These are phyloP conservation scores for Panopea generosa DNA, from an alignment of 2,888 invertebrate species.

Conservation along the genomic window DNA sequence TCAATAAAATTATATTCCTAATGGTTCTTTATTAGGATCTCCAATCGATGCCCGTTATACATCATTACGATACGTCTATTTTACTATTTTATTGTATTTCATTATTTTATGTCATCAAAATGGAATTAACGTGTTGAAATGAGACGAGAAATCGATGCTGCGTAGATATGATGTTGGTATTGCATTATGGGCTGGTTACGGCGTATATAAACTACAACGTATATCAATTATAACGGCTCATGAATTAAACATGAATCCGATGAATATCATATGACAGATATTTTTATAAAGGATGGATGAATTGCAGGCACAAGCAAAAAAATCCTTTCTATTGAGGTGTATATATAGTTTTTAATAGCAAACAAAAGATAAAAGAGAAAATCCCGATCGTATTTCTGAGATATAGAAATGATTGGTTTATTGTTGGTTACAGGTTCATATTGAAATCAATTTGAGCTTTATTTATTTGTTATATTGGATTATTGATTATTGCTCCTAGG, in stretches of 20 bases:
- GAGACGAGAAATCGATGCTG: conserved; percentile 45
- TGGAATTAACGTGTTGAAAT: conserved; percentile 59
- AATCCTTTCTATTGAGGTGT: too few species aligned
- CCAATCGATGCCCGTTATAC: conserved; percentile 52
- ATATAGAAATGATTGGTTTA: too few species aligned
- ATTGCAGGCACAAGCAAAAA: not conserved
- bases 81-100: conserved; percentile 53
- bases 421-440: too few species aligned
- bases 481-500: too few species aligned
- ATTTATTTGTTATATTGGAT: too few species aligned
- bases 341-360: too few species aligned
- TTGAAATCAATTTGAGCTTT: too few species aligned
- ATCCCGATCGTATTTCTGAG: too few species aligned
- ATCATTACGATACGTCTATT: conserved; percentile 53
- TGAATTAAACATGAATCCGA: not conserved
- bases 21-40: conserved; percentile 33
- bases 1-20: conserved; percentile 52
- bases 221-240: conserved; percentile 37
- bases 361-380: too few species aligned
- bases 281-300: not conserved
- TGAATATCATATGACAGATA: conserved; percentile 2
- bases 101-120: conserved; percentile 61
- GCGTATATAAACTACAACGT: conserved; percentile 33
- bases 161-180: conserved; percentile 52
- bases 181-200: conserved; percentile 33